Percentiles rank a stretch among this genome's conserved stretches.
Conservation (phyloP, 2,113 vertebrate species). For the Athene cunicularia region DNA sequence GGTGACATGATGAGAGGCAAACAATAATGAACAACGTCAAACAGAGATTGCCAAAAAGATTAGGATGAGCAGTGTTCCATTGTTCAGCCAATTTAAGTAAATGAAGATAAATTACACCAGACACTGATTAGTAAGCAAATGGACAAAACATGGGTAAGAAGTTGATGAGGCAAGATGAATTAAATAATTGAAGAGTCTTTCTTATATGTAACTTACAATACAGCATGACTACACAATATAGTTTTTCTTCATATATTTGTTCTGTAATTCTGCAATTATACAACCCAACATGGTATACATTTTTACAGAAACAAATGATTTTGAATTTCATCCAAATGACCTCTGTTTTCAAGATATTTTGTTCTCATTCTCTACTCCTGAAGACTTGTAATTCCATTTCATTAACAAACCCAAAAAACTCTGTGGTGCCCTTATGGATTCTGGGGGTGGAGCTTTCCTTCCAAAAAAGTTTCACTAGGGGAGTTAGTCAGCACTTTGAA, state of each 20-base stretch:
- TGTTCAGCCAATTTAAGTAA: not conserved
- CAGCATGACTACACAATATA: not conserved
- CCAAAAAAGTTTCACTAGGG: not conserved
- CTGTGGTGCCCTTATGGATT: not conserved
- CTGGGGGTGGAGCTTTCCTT: not conserved
- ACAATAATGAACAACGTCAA: not conserved
- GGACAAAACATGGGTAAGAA: not conserved
- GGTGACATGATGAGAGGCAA: not conserved
- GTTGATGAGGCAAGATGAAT: not conserved
- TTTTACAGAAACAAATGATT: not conserved
- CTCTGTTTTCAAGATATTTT: not conserved
- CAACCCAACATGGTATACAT: not conserved
- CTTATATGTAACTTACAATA: not conserved
- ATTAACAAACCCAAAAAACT: not conserved
- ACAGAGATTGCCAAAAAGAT: conserved; percentile 14
- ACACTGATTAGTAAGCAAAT: not conserved
- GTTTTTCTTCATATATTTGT: not conserved
- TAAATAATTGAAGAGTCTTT: not conserved
- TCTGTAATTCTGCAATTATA: not conserved
- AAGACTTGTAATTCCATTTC: not conserved
- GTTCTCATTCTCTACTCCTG: not conserved
- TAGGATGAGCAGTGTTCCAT: not conserved
- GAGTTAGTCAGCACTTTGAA: not conserved
- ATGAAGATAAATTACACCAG: conserved; percentile 22
- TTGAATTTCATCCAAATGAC: not conserved